Percentiles rank a stretch among this genome's conserved stretches.
phyloP scores from a whole-genome alignment of 2,113 vertebrate genomes.

The Diadophis punctatus region DNA sequence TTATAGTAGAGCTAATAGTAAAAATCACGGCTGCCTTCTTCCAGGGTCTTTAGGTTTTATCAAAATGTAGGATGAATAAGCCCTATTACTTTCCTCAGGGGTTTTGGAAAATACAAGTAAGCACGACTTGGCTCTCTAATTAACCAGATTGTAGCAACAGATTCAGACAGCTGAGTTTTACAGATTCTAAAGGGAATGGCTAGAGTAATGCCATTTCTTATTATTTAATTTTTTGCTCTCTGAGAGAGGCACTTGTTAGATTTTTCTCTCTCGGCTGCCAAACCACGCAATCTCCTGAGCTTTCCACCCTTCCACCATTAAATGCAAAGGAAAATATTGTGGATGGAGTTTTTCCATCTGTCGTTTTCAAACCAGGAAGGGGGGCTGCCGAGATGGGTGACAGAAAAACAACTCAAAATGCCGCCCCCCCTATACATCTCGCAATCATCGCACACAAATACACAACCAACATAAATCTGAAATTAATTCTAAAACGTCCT shows the following conservation, averaged over 20 bases:
- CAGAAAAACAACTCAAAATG: not conserved
- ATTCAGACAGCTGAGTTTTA: not conserved
- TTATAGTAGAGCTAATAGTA: not conserved
- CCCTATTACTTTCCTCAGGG: not conserved
- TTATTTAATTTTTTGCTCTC: not conserved
- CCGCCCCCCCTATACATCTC: not conserved
- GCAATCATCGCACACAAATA: not conserved
- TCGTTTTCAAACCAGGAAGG: not conserved
- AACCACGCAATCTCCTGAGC: not conserved
- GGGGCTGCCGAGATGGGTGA: not conserved
- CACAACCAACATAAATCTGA: not conserved
- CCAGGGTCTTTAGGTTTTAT: not conserved
- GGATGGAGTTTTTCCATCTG: not conserved
- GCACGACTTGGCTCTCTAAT: not conserved
- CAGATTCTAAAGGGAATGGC: not conserved
- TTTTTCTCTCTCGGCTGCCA: not conserved
- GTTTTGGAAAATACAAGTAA: not conserved
- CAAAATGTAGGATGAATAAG: not conserved
- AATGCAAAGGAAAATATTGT: not conserved
- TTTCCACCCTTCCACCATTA: not conserved
- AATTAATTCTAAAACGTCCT: not conserved
- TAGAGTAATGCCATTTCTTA: not conserved
- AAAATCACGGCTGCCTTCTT: not conserved
- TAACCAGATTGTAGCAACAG: not conserved
- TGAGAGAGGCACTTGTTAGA: not conserved